These are phyloP conservation scores for Clarias laeviceps DNA, from an alignment of 2,797 vertebrate genomes.

Conservation along the genomic window DNA sequence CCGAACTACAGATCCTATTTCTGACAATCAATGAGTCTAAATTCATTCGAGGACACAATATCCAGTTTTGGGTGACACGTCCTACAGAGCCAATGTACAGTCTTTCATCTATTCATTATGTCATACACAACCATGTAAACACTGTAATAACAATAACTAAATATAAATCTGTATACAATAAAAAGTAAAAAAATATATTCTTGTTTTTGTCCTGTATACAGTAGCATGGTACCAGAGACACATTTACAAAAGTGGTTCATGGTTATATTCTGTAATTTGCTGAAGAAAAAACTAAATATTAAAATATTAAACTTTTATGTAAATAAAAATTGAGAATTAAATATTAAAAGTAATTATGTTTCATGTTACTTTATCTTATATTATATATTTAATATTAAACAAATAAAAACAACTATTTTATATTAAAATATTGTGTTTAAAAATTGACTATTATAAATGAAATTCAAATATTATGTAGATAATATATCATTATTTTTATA, in stretches of 20 bases:
- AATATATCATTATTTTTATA: too few species aligned
- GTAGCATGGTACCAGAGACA: not conserved
- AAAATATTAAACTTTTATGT: not conserved
- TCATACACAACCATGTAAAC: not conserved
- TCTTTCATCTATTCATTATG: not conserved
- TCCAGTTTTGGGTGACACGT: not conserved
- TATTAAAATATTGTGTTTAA: not conserved
- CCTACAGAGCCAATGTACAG: not conserved
- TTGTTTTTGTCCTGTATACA: not conserved
- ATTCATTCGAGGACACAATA: not conserved
- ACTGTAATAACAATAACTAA: not conserved
- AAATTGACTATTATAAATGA: not conserved
- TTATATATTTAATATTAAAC: not conserved
- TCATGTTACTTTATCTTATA: not conserved
- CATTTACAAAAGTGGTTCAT: not conserved
- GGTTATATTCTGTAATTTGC: not conserved
- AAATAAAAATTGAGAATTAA: not conserved
- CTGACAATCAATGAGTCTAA: not conserved
- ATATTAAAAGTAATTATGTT: not conserved
- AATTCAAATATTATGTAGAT: not conserved
- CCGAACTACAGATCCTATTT: not conserved
- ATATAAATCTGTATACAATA: not conserved
- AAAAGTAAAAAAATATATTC: too few species aligned
- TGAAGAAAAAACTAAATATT: not conserved
- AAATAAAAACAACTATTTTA: not conserved